A percentile compares a stretch with the other conserved stretches of the same genome.
Conservation (phyloP, 2,888 invertebrate genomes). For the Autographa pulchrina region DNA sequence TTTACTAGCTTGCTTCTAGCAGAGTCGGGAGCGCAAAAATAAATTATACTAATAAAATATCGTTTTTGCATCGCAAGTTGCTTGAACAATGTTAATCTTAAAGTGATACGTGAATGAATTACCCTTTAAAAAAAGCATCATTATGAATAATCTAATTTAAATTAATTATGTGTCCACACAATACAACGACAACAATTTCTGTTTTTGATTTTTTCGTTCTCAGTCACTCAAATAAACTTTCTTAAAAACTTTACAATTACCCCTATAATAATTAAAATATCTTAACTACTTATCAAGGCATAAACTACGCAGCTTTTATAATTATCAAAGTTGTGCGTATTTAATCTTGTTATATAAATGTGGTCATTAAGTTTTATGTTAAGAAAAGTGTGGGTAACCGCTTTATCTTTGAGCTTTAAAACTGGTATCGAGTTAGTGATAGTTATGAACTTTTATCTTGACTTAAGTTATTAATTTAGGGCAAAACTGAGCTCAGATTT, state of each 20-base stretch:
- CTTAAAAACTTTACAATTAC: not conserved
- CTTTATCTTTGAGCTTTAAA: constrained; percentile 29
- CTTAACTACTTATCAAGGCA: constrained; percentile 24
- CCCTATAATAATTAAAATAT: not conserved
- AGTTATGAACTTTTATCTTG: constrained; percentile 34
- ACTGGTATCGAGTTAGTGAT: constrained; percentile 20
- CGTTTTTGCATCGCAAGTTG: no score
- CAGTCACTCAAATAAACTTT: no score
- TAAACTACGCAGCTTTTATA: constrained; percentile 22
- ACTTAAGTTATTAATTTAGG: constrained; percentile 16
- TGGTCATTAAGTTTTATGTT: constrained; percentile 36
- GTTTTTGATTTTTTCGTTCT: no score
- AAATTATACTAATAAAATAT: no score
- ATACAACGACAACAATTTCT: no score
- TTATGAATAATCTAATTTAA: no score
- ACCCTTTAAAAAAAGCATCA: no score
- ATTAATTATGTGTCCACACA: no score
- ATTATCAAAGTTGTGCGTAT: constrained; percentile 37
- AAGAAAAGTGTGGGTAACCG: constrained; percentile 35
- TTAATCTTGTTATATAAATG: constrained; percentile 29
- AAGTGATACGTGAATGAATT: no score
- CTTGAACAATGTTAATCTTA: no score
- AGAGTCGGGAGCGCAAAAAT: no score
- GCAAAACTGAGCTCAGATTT: not conserved
- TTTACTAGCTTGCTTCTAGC: not conserved